A percentile compares a stretch with the other conserved stretches of the same genome.
These are phyloP conservation scores for Parazoanthus darwini DNA, from an alignment of 92 coral and sea anemone species.

Conservation along the genomic window DNA sequence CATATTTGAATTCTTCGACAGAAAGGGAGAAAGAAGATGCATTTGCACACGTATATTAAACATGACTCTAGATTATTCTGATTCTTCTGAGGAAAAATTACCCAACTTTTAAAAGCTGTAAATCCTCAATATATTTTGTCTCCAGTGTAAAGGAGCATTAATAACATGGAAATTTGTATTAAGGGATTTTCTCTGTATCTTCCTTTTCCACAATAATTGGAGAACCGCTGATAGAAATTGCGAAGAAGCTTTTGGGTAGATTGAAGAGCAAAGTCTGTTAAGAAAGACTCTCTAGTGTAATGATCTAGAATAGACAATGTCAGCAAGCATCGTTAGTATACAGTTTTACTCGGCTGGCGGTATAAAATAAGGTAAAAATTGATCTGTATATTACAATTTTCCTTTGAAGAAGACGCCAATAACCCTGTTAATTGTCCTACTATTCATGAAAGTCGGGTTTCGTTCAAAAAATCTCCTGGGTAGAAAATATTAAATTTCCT, in stretches of 20 bases:
- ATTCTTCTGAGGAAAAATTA: neutral
- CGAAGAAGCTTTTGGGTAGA: constrained; percentile 3
- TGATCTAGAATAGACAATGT: constrained; percentile 6
- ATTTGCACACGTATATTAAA: constrained; percentile 1
- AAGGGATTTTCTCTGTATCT: neutral
- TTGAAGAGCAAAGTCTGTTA: constrained; percentile 9
- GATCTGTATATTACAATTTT: constrained; percentile 32
- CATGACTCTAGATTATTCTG: constrained; percentile 19
- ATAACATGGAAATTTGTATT: constrained; percentile 1
- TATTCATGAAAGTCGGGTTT: constrained; percentile 48
- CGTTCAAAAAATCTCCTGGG: constrained; percentile 44
- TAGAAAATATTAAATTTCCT: constrained; percentile 40
- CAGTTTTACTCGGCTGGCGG: constrained; percentile 40
- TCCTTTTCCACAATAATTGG: neutral
- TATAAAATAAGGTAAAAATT: neutral
- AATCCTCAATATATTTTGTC: neutral
- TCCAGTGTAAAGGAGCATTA: neutral
- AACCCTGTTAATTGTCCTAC: constrained; percentile 36
- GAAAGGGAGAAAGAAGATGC: constrained; percentile 6
- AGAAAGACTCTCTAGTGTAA: neutral
- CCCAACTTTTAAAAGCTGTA: neutral
- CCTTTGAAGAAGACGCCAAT: constrained; percentile 40
- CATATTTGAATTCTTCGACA: constrained; percentile 23
- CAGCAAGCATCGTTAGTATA: constrained; percentile 14
- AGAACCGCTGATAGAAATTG: neutral